Percentiles rank a stretch among this genome's conserved stretches.
Evolutionary conservation across 2,113 vertebrate genomes (phyloP).

Genomic region (Limanda limanda): DNA sequence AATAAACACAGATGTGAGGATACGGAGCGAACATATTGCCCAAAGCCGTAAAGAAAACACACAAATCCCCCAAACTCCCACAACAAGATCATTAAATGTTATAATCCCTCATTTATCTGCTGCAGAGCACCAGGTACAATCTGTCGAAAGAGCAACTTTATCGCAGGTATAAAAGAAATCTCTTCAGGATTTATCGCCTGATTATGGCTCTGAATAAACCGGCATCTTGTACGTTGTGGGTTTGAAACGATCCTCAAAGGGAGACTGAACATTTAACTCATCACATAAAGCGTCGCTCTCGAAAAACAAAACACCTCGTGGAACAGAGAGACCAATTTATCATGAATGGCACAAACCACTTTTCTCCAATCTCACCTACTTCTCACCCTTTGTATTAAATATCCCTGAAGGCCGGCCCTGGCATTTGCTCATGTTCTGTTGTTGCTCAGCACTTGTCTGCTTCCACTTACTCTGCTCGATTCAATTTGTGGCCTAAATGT

Average conservation of each 20-base stretch:
- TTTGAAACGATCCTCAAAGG: not conserved
- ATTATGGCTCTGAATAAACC: not conserved
- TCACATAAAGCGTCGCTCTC: slow-evolving; percentile 1
- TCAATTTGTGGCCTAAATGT: slow-evolving; percentile 68
- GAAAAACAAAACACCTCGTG: not conserved
- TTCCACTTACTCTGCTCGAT: slow-evolving; percentile 43
- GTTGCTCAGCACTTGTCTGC: slow-evolving; percentile 35
- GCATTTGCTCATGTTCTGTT: slow-evolving; percentile 52
- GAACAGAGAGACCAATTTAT: slow-evolving; percentile 14
- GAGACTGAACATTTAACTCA: not conserved
- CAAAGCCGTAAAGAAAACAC: not conserved
- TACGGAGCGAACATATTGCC: too few relatives aligned
- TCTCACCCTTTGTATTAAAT: slow-evolving; percentile 37
- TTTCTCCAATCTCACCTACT: slow-evolving; percentile 15
- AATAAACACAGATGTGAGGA: too few relatives aligned
- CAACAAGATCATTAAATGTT: not conserved
- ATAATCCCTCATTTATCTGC: slow-evolving; percentile 1
- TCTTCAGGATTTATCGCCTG: not conserved
- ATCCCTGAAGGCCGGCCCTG: slow-evolving; percentile 46
- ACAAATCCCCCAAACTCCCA: not conserved
- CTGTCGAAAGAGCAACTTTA: not conserved
- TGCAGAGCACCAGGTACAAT: not conserved
- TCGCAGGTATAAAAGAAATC: not conserved
- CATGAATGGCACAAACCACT: slow-evolving; percentile 16
- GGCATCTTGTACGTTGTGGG: not conserved